phyloP scores from a whole-genome alignment of 2,888 invertebrate species.

The Synergus japonicus region DNA sequence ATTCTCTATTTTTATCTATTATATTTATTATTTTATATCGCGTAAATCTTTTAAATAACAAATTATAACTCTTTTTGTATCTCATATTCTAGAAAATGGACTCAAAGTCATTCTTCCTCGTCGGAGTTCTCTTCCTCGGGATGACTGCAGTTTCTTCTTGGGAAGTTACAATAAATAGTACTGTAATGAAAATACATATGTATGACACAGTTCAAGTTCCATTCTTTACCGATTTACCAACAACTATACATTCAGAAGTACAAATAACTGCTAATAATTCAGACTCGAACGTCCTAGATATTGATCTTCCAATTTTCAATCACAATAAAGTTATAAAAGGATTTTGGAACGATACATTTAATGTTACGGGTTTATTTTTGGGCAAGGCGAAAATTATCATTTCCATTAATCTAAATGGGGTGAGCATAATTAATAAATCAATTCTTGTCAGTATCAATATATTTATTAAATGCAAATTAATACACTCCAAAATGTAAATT shows the following conservation, averaged over 20 bases:
- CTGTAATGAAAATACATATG: constrained; percentile 78
- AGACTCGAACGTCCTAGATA: constrained; percentile 58
- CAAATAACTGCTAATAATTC: constrained; percentile 56
- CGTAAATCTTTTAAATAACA: not conserved
- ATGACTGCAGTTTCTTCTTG: constrained; percentile 60
- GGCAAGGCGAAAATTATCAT: constrained; percentile 74
- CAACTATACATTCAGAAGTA: constrained; percentile 45
- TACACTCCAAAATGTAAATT: constrained; percentile 48
- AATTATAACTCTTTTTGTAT: not conserved
- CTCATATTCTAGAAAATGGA: not conserved
- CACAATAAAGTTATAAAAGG: constrained; percentile 49
- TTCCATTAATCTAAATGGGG: constrained; percentile 52
- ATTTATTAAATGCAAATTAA: not conserved
- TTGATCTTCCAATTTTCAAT: constrained; percentile 50
- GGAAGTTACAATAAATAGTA: constrained; percentile 65
- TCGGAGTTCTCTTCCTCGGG: constrained; percentile 64
- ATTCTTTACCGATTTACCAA: constrained; percentile 75
- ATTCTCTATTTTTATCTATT: too few species aligned
- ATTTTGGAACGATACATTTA: constrained; percentile 72
- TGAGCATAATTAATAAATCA: constrained; percentile 49
- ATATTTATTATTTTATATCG: too few species aligned
- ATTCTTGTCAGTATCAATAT: not conserved
- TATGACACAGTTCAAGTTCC: constrained; percentile 76
- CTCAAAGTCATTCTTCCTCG: not conserved
- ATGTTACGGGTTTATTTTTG: constrained; percentile 78